Conservation (phyloP, 2,797 vertebrate genomes). For the Diplodus puntazzo region DNA sequence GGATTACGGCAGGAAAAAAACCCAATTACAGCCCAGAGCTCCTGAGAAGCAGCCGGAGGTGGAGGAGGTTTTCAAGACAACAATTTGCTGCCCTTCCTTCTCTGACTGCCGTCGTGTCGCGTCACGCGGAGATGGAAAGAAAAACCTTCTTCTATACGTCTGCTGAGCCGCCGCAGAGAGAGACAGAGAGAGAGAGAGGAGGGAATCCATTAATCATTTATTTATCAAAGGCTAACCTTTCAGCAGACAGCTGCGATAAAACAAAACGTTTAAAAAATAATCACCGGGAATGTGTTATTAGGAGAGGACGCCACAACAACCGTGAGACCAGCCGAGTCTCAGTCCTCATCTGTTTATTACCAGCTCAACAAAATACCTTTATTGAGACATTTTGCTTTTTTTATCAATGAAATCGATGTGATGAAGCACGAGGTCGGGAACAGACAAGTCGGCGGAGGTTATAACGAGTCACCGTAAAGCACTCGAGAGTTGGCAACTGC, state of each 20-base stretch:
- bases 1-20: slow-evolving; percentile 54
- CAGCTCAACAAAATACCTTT: not conserved
- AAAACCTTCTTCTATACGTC: not conserved
- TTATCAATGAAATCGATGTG: not conserved
- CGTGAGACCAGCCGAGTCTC: not conserved
- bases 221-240: slow-evolving; percentile 72
- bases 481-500: not conserved
- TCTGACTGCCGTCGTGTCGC: not conserved
- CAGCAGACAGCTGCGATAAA: slow-evolving; percentile 46
- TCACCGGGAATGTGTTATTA: slow-evolving; percentile 27
- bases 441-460: not conserved
- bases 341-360: not conserved
- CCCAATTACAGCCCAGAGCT: slow-evolving; percentile 61
- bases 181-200: not conserved
- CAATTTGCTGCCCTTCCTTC: not conserved
- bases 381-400: not conserved
- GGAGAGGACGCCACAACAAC: not conserved
- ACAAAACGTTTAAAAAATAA: slow-evolving; percentile 60
- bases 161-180: not conserved
- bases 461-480: not conserved
- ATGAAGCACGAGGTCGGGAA: no score
- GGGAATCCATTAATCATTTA: slow-evolving; percentile 53
- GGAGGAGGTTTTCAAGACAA: slow-evolving; percentile 19
- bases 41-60: not conserved
- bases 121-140: slow-evolving; percentile 8